Conservation (phyloP, 2,888 invertebrate species). For the Lordiphosa fenestrarum region DNA sequence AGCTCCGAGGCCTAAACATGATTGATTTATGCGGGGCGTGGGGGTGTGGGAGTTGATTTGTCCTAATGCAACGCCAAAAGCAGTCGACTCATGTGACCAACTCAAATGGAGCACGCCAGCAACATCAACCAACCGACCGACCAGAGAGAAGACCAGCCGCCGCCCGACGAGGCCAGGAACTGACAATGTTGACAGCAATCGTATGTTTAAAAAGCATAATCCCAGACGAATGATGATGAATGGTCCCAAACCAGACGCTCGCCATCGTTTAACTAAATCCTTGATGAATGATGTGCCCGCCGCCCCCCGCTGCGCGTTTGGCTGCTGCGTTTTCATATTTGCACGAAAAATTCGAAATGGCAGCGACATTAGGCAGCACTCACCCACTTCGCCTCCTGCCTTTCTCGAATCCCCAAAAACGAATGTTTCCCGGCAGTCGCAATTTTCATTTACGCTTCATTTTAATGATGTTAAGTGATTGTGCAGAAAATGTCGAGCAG, state of each 20-base stretch:
- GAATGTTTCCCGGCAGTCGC: conserved; percentile 45
- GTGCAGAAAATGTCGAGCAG: conserved; percentile 62
- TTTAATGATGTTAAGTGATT: conserved; percentile 75
- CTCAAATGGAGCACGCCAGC: conserved; percentile 11
- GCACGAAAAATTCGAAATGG: conserved; percentile 56
- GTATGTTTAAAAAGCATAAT: conserved; percentile 77
- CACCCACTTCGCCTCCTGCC: neutral
- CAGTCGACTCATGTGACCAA: conserved; percentile 34
- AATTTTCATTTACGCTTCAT: conserved; percentile 74
- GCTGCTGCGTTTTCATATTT: conserved; percentile 51
- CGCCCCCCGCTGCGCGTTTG: conserved; percentile 2
- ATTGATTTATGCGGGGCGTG: conserved; percentile 59
- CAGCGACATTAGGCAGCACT: conserved; percentile 56
- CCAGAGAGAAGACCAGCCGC: neutral
- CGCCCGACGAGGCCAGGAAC: conserved; percentile 40
- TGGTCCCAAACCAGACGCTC: conserved; percentile 55
- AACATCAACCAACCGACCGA: neutral
- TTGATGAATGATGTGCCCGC: conserved; percentile 68
- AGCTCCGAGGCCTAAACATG: conserved; percentile 46
- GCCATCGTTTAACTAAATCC: conserved; percentile 73
- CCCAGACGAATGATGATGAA: conserved; percentile 77
- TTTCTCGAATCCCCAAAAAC: conserved; percentile 10
- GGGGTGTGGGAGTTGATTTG: conserved; percentile 25
- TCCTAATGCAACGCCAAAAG: conserved; percentile 42
- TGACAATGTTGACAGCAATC: conserved; percentile 76